phyloP scores from a whole-genome alignment of 1,140 invertebrate species.

The Tetragnatha versicolor region DNA sequence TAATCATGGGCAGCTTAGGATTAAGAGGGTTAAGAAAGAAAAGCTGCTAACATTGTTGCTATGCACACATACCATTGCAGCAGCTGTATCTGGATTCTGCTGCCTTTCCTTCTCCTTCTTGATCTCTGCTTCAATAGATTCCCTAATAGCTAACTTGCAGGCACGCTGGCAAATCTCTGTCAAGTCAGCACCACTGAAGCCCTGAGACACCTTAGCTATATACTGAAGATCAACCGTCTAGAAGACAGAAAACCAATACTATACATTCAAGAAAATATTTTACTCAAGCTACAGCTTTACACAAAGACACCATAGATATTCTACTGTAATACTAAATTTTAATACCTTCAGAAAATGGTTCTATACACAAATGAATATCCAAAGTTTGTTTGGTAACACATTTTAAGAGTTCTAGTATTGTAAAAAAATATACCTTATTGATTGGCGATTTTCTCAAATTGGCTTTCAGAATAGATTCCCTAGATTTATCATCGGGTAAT shows the following conservation, averaged over 20 bases:
- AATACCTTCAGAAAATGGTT: too few species aligned
- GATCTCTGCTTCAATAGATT: slow-evolving; percentile 97
- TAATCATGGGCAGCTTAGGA: too few species aligned
- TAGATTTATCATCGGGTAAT: slow-evolving; percentile 96
- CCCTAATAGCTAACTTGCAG: slow-evolving; percentile 97
- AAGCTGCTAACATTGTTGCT: not conserved
- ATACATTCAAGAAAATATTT: too few species aligned
- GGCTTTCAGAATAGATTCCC: slow-evolving; percentile 93
- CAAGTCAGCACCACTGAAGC: slow-evolving; percentile 98
- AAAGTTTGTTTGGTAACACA: not conserved
- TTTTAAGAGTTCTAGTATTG: not conserved
- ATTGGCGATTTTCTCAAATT: slow-evolving; percentile 97
- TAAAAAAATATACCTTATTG: slow-evolving; percentile 71
- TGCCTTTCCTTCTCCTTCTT: slow-evolving; percentile 81
- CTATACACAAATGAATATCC: too few species aligned
- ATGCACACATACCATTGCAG: slow-evolving; percentile 55
- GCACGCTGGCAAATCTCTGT: slow-evolving; percentile 99
- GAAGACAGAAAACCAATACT: not conserved
- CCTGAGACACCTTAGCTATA: slow-evolving; percentile 94
- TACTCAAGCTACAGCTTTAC: too few species aligned
- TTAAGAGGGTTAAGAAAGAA: too few species aligned
- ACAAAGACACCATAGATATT: too few species aligned
- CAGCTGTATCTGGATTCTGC: slow-evolving; percentile 47
- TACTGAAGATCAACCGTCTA: slow-evolving; percentile 92
- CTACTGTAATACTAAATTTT: too few species aligned